Conservation (phyloP, 2,113 vertebrate species). For the Seriola rivoliana region DNA sequence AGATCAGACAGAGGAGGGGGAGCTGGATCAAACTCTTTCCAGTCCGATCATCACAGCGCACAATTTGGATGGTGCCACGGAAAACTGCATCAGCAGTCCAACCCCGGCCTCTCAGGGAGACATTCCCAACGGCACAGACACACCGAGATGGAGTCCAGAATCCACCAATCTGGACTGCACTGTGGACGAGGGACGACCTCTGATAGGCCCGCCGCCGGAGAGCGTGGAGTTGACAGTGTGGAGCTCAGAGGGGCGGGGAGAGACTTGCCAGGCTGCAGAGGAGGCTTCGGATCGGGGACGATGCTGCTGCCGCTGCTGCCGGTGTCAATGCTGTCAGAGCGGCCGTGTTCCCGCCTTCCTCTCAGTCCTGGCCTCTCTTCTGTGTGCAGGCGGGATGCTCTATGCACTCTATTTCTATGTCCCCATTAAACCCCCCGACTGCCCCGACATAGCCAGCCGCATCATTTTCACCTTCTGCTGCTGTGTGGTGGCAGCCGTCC, state of each 20-base stretch:
- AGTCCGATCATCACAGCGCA: slow-evolving; percentile 59
- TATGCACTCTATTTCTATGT: slow-evolving; percentile 82
- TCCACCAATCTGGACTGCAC: slow-evolving; percentile 66
- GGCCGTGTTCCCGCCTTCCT: slow-evolving; percentile 75
- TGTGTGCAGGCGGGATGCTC: slow-evolving; percentile 78
- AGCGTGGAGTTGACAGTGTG: slow-evolving; percentile 81
- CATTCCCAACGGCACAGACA: slow-evolving; percentile 70
- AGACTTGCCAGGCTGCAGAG: slow-evolving; percentile 29
- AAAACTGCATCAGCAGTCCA: slow-evolving; percentile 67
- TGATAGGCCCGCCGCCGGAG: slow-evolving; percentile 73
- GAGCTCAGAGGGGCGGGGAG: slow-evolving; percentile 57
- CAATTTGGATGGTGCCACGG: slow-evolving; percentile 61
- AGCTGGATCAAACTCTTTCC: slow-evolving; percentile 65
- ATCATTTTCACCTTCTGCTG: slow-evolving; percentile 80
- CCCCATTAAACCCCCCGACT: slow-evolving; percentile 77
- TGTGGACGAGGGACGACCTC: slow-evolving; percentile 72
- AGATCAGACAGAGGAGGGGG: slow-evolving; percentile 46
- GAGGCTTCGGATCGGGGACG: slow-evolving; percentile 52
- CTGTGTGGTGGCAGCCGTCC: slow-evolving; percentile 79
- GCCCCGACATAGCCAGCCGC: slow-evolving; percentile 77
- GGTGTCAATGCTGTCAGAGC: slow-evolving; percentile 71
- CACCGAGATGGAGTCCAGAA: slow-evolving; percentile 68
- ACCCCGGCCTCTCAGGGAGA: slow-evolving; percentile 55
- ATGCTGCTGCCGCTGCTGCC: slow-evolving; percentile 73
- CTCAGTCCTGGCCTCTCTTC: slow-evolving; percentile 78